Evolutionary conservation across 2,888 invertebrate species (phyloP), one percentile per base, ranked within the genome.

Genomic region (Dicranocentrus wangi): DNA sequence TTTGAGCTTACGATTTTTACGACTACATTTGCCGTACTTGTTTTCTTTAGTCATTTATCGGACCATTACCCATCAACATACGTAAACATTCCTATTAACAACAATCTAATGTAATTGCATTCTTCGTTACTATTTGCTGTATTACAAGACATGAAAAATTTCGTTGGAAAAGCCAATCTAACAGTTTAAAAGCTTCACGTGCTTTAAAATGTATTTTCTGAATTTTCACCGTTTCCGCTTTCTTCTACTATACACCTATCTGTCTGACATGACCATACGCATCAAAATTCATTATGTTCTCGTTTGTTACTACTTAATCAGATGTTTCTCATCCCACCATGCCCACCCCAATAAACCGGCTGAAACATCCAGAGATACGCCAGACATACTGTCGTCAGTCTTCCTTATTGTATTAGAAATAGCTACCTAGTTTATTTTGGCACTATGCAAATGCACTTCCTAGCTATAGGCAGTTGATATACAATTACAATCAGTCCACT

Each of bases 51-150:
- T 60, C 79, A 82, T 82, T 82, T 76, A 58, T 75, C 61, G 82
- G 80, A 66, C 65, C 80, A 80, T 82, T 82, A 73, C 82, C 63
- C 75, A 61, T 53, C 66, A 76, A 66, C 21, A 80, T 69, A 78
- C 72, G 53, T 63, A 25, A 65, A 47, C 13, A 17, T 63, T 43
- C 15, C 21, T 43, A 8, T 25, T 23, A 19, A 17, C 51, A 8
- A 51, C 51, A 51, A 47, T 47, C 47, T 47, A 47, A 47, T 17
- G 8, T 47, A 47, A 2, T 8, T 58, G 17, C 58, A 58, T 58
- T 10, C 19, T 58, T 58, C 23, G 7, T 53, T n/a, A 8, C 17
- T 17, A 53, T 53, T 53, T 53, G 53, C 17, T 53, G 53, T 53
- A 17, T 7, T 10, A 17, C 53, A 53, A 5, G 17, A 53, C 19